A percentile compares a stretch with the other conserved stretches of the same genome.
phyloP scores from a whole-genome alignment of 2,797 vertebrate genomes.

The Tenualosa thibaudeaui region DNA sequence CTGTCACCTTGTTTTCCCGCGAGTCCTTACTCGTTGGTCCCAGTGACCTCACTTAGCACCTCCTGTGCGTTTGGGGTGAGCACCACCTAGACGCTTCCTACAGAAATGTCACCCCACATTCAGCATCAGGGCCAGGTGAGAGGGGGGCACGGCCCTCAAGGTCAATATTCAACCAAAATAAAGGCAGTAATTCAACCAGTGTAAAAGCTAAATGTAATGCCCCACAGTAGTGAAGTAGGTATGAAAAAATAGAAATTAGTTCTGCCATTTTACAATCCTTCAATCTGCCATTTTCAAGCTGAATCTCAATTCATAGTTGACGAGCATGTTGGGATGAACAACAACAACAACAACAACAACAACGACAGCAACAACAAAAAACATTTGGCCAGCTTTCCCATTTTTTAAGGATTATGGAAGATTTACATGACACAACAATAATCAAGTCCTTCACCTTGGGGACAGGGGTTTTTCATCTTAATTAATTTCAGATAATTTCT shows the following conservation, averaged over 20 bases:
- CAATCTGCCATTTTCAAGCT: not conserved
- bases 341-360: not conserved
- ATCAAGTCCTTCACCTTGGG: slow-evolving; percentile 71
- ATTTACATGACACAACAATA: slow-evolving; percentile 71
- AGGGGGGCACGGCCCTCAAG: not conserved
- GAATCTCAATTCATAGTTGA: not conserved
- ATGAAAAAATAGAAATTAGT: not conserved
- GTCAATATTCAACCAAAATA: not conserved
- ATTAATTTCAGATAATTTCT: slow-evolving; percentile 77
- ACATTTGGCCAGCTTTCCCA: slow-evolving; percentile 54
- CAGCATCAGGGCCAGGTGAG: not conserved
- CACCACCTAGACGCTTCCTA: not conserved
- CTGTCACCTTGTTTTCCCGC: not conserved
- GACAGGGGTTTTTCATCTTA: slow-evolving; percentile 70
- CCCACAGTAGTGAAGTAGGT: not conserved
- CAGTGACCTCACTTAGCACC: not conserved
- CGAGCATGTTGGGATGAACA: not conserved
- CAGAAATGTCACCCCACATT: not conserved
- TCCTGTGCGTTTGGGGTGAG: not conserved
- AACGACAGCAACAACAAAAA: too few relatives aligned
- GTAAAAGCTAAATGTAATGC: not conserved
- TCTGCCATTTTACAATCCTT: not conserved
- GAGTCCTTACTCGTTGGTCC: not conserved
- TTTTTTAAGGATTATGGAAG: slow-evolving; percentile 68
- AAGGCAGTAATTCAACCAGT: not conserved